Percentiles rank a stretch among this genome's conserved stretches.
These are phyloP conservation scores for Phaenicophaeus curvirostris DNA, from an alignment of 2,797 vertebrate genomes.

Conservation along the genomic window DNA sequence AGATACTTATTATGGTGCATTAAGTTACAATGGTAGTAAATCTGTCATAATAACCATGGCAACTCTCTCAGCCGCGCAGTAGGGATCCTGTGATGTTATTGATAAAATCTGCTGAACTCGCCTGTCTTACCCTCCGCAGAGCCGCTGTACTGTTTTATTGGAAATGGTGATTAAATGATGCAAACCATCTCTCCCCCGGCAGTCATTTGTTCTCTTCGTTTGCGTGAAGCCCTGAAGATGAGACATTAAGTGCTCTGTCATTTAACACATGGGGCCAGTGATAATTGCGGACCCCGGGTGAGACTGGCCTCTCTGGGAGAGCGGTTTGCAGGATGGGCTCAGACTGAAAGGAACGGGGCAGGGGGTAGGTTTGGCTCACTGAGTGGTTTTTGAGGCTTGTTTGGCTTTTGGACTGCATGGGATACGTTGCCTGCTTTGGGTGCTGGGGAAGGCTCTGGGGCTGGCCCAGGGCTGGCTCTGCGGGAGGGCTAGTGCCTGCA, in stretches of 20 bases:
- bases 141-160: constrained; percentile 42
- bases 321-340: not conserved
- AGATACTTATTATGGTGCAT: constrained; percentile 65
- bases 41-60: constrained; percentile 58
- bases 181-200: constrained; percentile 60
- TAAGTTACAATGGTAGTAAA: constrained; percentile 60
- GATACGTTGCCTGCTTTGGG: not conserved
- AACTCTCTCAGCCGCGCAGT: constrained; percentile 49
- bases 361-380: not conserved
- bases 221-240: not conserved
- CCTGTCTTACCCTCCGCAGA: constrained; percentile 57
- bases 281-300: not conserved
- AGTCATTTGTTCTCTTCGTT: constrained; percentile 28
- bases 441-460: not conserved
- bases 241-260: not conserved
- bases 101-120: constrained; percentile 68
- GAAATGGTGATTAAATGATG: constrained; percentile 62
- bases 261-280: not conserved
- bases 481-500: not conserved
- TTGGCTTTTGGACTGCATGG: not conserved
- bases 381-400: not conserved
- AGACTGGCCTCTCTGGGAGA: not conserved
- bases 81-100: constrained; percentile 41
- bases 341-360: rapidly evolving
- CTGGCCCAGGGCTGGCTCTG: not conserved